Conservation (phyloP, 2,113 vertebrate species). For the Gobius niger region DNA sequence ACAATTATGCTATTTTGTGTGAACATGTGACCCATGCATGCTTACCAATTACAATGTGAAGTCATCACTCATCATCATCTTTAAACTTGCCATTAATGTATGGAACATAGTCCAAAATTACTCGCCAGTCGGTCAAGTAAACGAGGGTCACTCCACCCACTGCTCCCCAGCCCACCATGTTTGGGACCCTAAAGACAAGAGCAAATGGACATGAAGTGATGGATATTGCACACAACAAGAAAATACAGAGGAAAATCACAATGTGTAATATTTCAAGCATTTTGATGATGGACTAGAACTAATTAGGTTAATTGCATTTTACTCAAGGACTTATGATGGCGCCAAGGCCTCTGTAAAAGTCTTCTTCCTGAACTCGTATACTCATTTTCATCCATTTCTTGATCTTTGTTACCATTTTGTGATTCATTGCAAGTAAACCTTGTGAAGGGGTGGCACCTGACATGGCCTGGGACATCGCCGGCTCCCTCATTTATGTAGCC, state of each 20-base stretch:
- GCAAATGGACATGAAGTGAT: background rate
- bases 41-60: constrained; percentile 49
- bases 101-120: constrained; percentile 91
- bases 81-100: constrained; percentile 88
- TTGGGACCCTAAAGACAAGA: constrained; percentile 81
- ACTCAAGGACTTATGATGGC: too few relatives aligned
- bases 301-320: too few relatives aligned
- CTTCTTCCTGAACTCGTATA: too few relatives aligned
- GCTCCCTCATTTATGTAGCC: too few relatives aligned
- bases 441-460: too few relatives aligned
- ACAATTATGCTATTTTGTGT: background rate
- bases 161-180: constrained; percentile 77
- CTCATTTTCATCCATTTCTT: too few relatives aligned
- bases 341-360: too few relatives aligned
- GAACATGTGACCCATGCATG: background rate
- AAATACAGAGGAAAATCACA: background rate
- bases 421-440: too few relatives aligned
- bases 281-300: too few relatives aligned
- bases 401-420: too few relatives aligned
- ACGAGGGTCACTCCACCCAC: constrained; percentile 80
- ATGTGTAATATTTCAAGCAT: too few relatives aligned
- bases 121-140: constrained; percentile 89
- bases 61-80: constrained; percentile 75
- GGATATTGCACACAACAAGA: background rate
- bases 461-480: too few relatives aligned